Conservation (phyloP, 2,888 invertebrate species). For the Eupithecia abbreviata region DNA sequence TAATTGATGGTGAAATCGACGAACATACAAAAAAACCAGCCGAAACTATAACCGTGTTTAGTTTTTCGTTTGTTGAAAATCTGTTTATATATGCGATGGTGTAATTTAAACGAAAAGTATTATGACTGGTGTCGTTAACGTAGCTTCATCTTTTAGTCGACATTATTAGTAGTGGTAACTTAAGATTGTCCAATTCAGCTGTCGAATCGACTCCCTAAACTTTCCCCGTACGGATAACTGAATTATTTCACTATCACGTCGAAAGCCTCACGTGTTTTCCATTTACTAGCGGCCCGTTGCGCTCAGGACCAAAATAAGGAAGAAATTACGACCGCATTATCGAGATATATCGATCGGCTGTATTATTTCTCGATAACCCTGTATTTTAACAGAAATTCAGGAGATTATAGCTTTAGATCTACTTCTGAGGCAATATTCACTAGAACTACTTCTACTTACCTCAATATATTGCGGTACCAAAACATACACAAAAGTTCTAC, state of each 20-base stretch:
- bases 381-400: slow-evolving; percentile 19
- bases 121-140: no score
- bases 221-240: not conserved
- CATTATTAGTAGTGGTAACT: not conserved
- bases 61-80: no score
- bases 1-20: no score
- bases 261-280: slow-evolving; percentile 21
- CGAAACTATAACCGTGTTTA: no score
- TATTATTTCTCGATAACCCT: slow-evolving; percentile 31
- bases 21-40: no score
- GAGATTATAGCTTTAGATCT: not conserved
- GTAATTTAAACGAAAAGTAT: not conserved
- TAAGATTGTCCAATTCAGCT: not conserved
- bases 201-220: slow-evolving; percentile 10
- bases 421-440: not conserved
- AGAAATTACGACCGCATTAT: slow-evolving; percentile 36
- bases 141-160: not conserved
- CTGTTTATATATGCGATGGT: not conserved
- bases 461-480: not conserved
- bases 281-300: slow-evolving; percentile 21
- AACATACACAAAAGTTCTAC: not conserved
- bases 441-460: not conserved
- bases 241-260: slow-evolving; percentile 19
- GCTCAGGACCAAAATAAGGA: slow-evolving; percentile 35
- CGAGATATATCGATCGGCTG: slow-evolving; percentile 33